Conservation (phyloP, 2,888 invertebrate species). For the Chalcosyrphus nemorum region DNA sequence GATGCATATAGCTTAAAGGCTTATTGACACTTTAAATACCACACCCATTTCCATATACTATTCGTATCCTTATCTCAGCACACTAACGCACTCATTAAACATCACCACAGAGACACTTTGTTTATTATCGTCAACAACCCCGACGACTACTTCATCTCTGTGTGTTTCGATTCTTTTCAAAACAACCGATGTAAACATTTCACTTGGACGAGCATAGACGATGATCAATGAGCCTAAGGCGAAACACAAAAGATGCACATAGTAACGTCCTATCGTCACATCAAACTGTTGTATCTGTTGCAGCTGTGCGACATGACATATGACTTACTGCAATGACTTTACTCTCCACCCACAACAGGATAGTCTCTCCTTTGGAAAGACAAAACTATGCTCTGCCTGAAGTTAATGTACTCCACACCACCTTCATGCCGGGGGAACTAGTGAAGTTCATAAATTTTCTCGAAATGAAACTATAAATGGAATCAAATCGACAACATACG, state of each 20-base stretch:
- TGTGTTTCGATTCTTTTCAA: conserved; percentile 45
- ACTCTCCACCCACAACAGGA: neutral
- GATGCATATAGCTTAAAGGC: no score
- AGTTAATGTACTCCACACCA: conserved; percentile 36
- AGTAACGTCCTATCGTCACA: conserved; percentile 24
- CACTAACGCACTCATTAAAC: conserved; percentile 16
- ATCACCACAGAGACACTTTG: conserved; percentile 11
- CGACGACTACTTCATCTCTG: conserved; percentile 21
- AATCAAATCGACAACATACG: conserved; percentile 61
- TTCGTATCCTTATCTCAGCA: conserved; percentile 13
- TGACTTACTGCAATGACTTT: conserved; percentile 17
- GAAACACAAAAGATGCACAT: conserved; percentile 31
- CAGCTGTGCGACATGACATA: conserved; percentile 53
- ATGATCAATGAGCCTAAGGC: conserved; percentile 56
- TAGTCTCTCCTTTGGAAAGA: conserved; percentile 20
- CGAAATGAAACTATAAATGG: conserved; percentile 63
- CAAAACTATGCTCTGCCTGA: conserved; percentile 47
- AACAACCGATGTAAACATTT: conserved; percentile 64
- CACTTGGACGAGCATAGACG: conserved; percentile 49
- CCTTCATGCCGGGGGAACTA: neutral
- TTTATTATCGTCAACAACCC: conserved; percentile 33
- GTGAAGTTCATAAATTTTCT: conserved; percentile 55
- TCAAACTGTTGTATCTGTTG: conserved; percentile 7
- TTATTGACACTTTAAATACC: neutral
- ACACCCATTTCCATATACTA: neutral